Conservation (phyloP, 2,888 invertebrate species). For the Epinotia demarniana region DNA sequence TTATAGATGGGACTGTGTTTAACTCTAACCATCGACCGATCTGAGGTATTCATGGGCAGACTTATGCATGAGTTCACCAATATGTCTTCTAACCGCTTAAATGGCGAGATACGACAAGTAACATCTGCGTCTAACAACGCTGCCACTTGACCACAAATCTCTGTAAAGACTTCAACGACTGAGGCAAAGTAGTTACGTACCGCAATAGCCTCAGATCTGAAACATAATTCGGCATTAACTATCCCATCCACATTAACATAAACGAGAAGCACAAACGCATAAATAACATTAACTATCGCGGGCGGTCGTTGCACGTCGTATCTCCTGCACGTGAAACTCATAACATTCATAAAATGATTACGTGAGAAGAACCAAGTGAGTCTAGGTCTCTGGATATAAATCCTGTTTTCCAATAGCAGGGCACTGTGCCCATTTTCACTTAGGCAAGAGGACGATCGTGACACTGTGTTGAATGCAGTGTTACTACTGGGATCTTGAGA, state of each 20-base stretch:
- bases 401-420: conserved; percentile 40
- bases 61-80: background rate
- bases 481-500: conserved; percentile 12
- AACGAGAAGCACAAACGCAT: conserved; percentile 53
- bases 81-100: background rate
- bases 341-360: conserved; percentile 75
- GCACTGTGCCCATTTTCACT: conserved; percentile 34
- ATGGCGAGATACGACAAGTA: too few relatives aligned
- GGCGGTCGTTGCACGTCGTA: conserved; percentile 59
- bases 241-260: conserved; percentile 46
- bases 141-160: too few relatives aligned
- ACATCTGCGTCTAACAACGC: too few relatives aligned
- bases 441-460: background rate
- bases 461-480: conserved; percentile 20
- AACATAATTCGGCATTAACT: conserved; percentile 16
- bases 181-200: background rate
- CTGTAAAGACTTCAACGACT: background rate
- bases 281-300: conserved; percentile 57
- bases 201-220: background rate
- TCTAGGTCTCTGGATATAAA: conserved; percentile 47
- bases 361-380: conserved; percentile 64
- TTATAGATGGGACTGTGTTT: too few relatives aligned
- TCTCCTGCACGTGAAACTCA: conserved; percentile 67
- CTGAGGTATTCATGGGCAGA: background rate
- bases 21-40: too few relatives aligned